These are phyloP conservation scores for Glaucidium brasilianum DNA, from an alignment of 2,113 vertebrate species.

Conservation along the genomic window DNA sequence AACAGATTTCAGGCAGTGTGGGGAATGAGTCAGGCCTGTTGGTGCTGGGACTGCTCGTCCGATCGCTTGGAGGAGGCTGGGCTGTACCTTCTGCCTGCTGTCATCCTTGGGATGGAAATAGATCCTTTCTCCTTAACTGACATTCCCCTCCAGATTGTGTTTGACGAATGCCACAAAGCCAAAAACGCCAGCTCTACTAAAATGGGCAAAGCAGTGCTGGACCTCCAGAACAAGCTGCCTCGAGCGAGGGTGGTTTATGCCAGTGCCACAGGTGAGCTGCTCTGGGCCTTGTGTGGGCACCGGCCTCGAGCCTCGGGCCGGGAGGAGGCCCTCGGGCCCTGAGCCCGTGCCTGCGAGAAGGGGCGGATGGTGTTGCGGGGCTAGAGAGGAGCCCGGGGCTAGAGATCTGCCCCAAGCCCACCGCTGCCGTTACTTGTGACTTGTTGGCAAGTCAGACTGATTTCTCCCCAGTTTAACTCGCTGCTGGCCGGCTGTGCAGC, in stretches of 20 bases:
- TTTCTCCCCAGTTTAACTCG: background rate
- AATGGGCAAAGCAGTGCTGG: slow-evolving; percentile 97
- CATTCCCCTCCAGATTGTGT: slow-evolving; percentile 82
- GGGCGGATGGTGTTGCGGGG: background rate
- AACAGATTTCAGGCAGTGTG: background rate
- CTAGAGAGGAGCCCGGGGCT: background rate
- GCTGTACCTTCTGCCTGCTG: background rate
- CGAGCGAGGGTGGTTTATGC: slow-evolving; percentile 94
- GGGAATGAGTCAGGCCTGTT: background rate
- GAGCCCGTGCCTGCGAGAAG: background rate
- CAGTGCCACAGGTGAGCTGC: slow-evolving; percentile 90
- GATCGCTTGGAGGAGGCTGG: background rate
- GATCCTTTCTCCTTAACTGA: slow-evolving; percentile 11
- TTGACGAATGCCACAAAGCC: slow-evolving; percentile 99
- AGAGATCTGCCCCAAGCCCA: background rate
- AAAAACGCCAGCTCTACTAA: slow-evolving; percentile 98
- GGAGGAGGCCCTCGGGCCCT: background rate
- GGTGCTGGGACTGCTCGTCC: background rate
- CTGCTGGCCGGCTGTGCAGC: background rate
- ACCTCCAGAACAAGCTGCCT: slow-evolving; percentile 94
- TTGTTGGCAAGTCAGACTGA: background rate
- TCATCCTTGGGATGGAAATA: accelerated
- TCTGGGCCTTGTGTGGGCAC: accelerated
- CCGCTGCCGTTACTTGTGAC: background rate
- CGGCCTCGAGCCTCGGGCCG: too few species aligned